Conservation (phyloP, 2,797 vertebrate genomes). For the Chlorospingus semifuscus region DNA sequence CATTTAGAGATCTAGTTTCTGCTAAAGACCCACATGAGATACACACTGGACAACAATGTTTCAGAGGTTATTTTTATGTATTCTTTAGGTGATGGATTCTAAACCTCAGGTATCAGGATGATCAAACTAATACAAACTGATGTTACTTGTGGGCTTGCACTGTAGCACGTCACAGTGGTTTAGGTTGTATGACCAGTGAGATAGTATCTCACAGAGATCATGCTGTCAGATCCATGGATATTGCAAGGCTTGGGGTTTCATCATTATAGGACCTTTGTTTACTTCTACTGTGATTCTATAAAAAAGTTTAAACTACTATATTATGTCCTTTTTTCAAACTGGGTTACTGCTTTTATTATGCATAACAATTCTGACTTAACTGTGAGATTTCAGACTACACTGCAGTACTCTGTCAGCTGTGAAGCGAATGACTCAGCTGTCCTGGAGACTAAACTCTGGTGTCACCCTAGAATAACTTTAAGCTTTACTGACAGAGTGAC, state of each 20-base stretch:
- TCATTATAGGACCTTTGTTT: neutral
- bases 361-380: neutral
- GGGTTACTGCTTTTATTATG: neutral
- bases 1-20: neutral
- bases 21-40: rapidly evolving
- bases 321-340: neutral
- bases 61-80: neutral
- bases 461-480: neutral
- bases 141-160: neutral
- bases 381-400: neutral
- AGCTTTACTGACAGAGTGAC: neutral
- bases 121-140: neutral
- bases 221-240: neutral
- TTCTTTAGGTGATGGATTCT: neutral
- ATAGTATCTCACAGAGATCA: neutral
- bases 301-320: neutral
- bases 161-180: neutral
- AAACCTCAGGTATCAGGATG: neutral
- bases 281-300: neutral
- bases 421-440: neutral
- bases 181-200: neutral
- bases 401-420: neutral
- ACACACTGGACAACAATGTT: neutral
- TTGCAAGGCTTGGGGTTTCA: neutral
- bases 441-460: neutral